Evolutionary conservation across 2,113 vertebrate species (phyloP).

Genomic region (Ibidorhyncha struthersii): DNA sequence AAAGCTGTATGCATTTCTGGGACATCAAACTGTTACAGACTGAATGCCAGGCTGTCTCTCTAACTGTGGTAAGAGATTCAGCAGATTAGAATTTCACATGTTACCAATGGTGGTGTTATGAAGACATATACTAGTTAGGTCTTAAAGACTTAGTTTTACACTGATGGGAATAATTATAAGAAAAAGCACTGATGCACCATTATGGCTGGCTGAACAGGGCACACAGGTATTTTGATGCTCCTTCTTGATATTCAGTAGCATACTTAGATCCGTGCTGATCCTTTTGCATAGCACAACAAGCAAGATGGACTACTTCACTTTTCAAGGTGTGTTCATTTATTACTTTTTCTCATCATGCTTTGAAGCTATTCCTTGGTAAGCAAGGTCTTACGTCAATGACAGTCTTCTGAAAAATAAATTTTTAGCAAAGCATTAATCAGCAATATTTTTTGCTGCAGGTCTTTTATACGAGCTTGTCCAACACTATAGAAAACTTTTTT

Average conservation of each 20-base stretch:
- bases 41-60: not conserved
- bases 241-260: not conserved
- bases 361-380: not conserved
- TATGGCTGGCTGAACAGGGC: not conserved
- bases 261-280: not conserved
- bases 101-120: not conserved
- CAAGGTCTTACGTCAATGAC: not conserved
- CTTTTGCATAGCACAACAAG: not conserved
- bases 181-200: not conserved
- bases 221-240: not conserved
- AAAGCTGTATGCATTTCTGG: not conserved
- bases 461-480: not conserved
- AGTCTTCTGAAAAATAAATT: not conserved
- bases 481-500: not conserved
- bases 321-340: not conserved
- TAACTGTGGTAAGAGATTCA: not conserved
- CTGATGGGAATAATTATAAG: not conserved
- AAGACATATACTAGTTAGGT: not conserved
- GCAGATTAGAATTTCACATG: not conserved
- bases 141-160: not conserved
- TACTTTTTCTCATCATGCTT: not conserved
- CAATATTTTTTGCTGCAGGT: not conserved
- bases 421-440: not conserved
- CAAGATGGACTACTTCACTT: not conserved
- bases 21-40: not conserved